phyloP scores from a whole-genome alignment of 1,140 invertebrate species.

The Atta texana region DNA sequence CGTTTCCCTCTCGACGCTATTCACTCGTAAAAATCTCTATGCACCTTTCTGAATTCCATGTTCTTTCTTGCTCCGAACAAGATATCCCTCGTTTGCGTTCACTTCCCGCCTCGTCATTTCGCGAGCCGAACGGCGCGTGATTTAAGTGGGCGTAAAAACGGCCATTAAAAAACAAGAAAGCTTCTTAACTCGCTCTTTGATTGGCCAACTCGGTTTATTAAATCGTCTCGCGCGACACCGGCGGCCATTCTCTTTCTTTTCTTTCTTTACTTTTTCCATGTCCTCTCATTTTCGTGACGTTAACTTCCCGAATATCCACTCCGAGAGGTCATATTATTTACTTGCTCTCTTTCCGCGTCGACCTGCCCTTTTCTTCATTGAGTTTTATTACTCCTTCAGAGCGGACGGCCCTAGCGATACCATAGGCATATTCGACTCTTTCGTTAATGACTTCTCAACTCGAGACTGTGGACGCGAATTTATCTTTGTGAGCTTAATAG shows the following conservation, averaged over 20 bases:
- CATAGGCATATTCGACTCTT: constrained; percentile 62
- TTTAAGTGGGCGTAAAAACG: constrained; percentile 85
- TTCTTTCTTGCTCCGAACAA: constrained; percentile 51
- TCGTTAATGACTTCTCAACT: constrained; percentile 65
- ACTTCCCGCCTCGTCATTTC: constrained; percentile 61
- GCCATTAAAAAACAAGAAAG: constrained; percentile 86
- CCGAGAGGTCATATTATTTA: constrained; percentile 53
- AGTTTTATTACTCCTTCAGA: constrained; percentile 39
- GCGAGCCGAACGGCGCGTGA: constrained; percentile 79
- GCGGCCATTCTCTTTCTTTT: constrained; percentile 24
- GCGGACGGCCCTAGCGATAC: constrained; percentile 7
- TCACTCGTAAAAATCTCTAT: constrained; percentile 72
- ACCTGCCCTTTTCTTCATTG: constrained; percentile 17
- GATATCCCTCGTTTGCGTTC: constrained; percentile 16
- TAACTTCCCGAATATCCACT: constrained; percentile 64
- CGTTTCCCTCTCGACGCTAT: constrained; percentile 61
- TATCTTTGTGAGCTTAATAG: constrained; percentile 42
- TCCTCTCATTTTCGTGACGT: not conserved
- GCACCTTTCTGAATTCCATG: constrained; percentile 60
- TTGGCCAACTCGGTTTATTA: constrained; percentile 86
- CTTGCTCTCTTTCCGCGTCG: constrained; percentile 22
- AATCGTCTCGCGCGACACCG: constrained; percentile 81
- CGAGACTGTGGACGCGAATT: constrained; percentile 52
- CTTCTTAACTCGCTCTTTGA: constrained; percentile 85
- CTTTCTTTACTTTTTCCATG: constrained; percentile 27